phyloP scores from a whole-genome alignment of 2,797 vertebrate species.

The Syngnathus acus region DNA sequence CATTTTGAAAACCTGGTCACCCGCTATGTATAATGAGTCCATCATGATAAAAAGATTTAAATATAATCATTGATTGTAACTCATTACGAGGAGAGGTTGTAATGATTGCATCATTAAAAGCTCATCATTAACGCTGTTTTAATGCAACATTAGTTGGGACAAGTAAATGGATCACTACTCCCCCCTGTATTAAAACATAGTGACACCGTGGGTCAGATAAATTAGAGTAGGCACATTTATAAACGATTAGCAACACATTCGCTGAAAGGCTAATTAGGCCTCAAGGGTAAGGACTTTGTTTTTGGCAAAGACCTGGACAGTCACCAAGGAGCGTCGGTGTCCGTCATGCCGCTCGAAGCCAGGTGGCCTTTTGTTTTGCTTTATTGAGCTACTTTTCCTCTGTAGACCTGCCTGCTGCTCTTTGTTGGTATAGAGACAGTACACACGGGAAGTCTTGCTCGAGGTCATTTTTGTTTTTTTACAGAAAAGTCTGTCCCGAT shows the following conservation, averaged over 20 bases:
- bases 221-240: constrained; percentile 11
- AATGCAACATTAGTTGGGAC: constrained; percentile 3
- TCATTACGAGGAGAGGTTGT: background rate
- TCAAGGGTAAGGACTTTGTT: constrained; percentile 38
- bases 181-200: background rate
- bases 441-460: constrained; percentile 67
- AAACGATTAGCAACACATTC: constrained; percentile 52
- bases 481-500: constrained; percentile 54
- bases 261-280: constrained; percentile 47
- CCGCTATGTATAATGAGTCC: background rate
- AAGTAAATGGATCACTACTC: background rate
- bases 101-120: background rate
- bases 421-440: constrained; percentile 47
- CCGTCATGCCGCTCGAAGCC: constrained; percentile 40
- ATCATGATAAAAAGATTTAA: background rate
- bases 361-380: constrained; percentile 52
- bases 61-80: background rate
- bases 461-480: constrained; percentile 58
- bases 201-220: background rate
- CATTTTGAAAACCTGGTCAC: too few species aligned
- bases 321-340: constrained; percentile 31
- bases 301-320: constrained; percentile 41
- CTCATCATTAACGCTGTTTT: background rate
- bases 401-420: constrained; percentile 56
- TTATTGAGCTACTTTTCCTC: constrained; percentile 53